Conservation (phyloP, 2,113 vertebrate species). For the Lucifuga dentata region DNA sequence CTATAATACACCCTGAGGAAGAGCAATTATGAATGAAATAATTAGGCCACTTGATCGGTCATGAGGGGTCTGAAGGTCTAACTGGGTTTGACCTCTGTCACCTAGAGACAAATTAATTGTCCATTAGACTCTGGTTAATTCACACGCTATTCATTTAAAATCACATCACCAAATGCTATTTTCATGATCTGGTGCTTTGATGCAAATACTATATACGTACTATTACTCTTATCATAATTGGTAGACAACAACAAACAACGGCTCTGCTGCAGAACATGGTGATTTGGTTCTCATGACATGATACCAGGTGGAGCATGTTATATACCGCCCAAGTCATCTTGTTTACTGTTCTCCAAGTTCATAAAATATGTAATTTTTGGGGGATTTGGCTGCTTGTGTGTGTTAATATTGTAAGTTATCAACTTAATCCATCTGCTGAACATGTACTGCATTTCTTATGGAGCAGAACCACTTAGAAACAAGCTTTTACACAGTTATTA, state of each 20-base stretch:
- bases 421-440: conserved; percentile 4
- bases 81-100: conserved; percentile 22
- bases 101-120: conserved; percentile 31
- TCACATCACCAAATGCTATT: conserved; percentile 2
- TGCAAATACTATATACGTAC: no score
- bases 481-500: no score
- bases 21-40: conserved; percentile 20
- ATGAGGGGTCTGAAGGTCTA: conserved; percentile 1
- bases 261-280: not conserved
- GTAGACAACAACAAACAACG: no score
- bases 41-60: conserved; percentile 32
- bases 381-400: not conserved
- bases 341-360: conserved; percentile 5
- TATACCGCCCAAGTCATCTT: not conserved
- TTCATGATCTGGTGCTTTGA: not conserved
- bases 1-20: not conserved
- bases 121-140: conserved; percentile 21
- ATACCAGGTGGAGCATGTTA: not conserved
- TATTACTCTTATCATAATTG: no score
- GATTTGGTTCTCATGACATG: not conserved
- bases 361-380: conserved; percentile 1
- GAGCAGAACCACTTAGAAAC: not conserved
- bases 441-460: conserved; percentile 1
- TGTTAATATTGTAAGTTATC: conserved; percentile 3
- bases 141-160: conserved; percentile 21